A percentile compares a stretch with the other conserved stretches of the same genome.
These are phyloP conservation scores for Copsychus sechellarum DNA, from an alignment of 2,113 vertebrate species.

Conservation along the genomic window DNA sequence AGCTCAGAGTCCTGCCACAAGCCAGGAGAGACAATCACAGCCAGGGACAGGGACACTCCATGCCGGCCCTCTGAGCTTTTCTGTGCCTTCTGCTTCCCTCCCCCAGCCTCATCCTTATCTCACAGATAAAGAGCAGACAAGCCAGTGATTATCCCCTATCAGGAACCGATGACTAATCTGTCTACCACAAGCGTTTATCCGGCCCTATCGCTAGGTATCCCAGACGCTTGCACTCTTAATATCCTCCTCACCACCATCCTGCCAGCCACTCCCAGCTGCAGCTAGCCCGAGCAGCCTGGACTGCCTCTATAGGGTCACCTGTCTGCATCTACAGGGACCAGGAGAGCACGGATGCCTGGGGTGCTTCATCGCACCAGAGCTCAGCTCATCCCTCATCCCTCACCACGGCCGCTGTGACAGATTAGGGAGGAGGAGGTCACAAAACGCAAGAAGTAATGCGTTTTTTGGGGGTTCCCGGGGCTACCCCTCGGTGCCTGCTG, in stretches of 20 bases:
- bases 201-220: neutral
- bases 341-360: neutral
- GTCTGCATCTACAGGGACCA: neutral
- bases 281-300: neutral
- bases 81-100: neutral
- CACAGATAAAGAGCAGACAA: slow-evolving; percentile 49
- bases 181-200: slow-evolving; percentile 6
- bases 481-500: neutral
- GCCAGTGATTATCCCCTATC: slow-evolving; percentile 53
- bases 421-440: neutral
- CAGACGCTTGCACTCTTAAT: neutral
- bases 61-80: neutral
- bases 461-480: neutral
- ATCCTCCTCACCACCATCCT: neutral
- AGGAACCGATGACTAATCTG: slow-evolving; percentile 56
- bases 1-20: neutral
- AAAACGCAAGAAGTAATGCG: neutral
- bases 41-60: neutral
- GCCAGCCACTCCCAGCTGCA: neutral
- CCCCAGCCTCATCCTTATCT: slow-evolving; percentile 17
- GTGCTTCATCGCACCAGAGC: neutral
- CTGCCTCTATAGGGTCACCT: neutral
- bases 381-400: neutral
- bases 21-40: neutral
- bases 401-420: rapidly evolving